phyloP scores from a whole-genome alignment of 37 sponge, comb jelly and placozoan species.

The Spongia lamella region DNA sequence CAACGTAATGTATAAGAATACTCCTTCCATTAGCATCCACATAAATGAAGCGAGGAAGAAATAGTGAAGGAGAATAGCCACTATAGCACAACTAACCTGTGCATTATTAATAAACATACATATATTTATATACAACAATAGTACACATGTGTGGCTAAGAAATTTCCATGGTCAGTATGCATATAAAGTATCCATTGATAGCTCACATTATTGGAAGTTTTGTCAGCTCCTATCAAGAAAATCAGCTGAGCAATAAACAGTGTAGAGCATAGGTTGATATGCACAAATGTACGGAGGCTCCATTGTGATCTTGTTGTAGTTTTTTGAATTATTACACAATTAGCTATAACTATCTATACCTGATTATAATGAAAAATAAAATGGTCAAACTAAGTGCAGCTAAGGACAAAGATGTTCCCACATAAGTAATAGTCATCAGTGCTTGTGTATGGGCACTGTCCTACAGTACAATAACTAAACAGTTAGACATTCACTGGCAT shows the following conservation, averaged over 20 bases:
- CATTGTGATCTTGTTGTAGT: slow-evolving; percentile 29
- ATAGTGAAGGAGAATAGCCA: slow-evolving; percentile 56
- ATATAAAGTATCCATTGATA: too few species aligned
- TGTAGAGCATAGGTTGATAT: slow-evolving; percentile 56
- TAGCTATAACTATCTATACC: too few species aligned
- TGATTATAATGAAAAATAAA: not conserved
- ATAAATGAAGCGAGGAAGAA: slow-evolving; percentile 60
- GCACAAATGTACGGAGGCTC: slow-evolving; percentile 58
- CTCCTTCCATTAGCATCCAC: slow-evolving; percentile 86
- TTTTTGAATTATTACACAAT: not conserved
- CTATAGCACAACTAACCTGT: slow-evolving; percentile 22
- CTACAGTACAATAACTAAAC: too few species aligned
- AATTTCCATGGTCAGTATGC: not conserved
- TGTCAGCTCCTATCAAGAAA: slow-evolving; percentile 38
- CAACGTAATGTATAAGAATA: slow-evolving; percentile 57
- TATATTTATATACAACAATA: not conserved
- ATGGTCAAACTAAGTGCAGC: slow-evolving; percentile 32
- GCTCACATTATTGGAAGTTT: slow-evolving; percentile 29
- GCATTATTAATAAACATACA: not conserved
- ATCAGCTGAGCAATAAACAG: slow-evolving; percentile 59
- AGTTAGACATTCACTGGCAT: too few species aligned
- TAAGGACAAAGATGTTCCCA: slow-evolving; percentile 45
- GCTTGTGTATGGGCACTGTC: slow-evolving; percentile 5
- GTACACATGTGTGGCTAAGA: not conserved
- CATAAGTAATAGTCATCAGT: slow-evolving; percentile 26